Base-by-base conservation (phyloP, 2,113 vertebrate species). In the Siniperca chuatsi region DNA sequence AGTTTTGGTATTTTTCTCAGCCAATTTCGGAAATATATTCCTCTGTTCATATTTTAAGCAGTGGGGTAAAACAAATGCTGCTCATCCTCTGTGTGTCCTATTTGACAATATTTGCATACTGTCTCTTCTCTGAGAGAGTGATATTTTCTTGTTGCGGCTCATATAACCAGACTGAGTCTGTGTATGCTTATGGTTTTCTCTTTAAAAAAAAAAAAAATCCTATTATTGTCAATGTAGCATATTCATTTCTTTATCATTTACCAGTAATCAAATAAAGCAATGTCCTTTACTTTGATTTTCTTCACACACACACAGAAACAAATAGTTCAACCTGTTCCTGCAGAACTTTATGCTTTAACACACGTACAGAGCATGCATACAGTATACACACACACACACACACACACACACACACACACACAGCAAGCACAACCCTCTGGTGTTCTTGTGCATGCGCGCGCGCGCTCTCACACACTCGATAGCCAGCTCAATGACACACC, bases 401-500 rank as follows among this genome's bases (percentile, higher is more conserved):
- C 72, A 74, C 16, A 20, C 5, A 23, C 9, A 2, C 3, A 37
- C 35, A 37, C 35, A 37, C 76, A 78, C 44, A 79, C 72, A 74
- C 16, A 20, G 37, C 29, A 35, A 21, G 72, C 66, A 50, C 5
- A 48, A 67, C 23, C n/a, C 55, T 58, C 62, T 33, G 83, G 55
- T 83, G 37, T 67, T 81, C 75, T 48, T 21, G 6, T 58, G 42
- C 23, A 35, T 58, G 42, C 23, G 37, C 55, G 60, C 2, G 8
- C 55, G 60, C 2, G 8, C 50, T 64, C 76, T 68, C 65, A 72
- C 58, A 75, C 74, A 85, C 23, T 78, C 25, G 1, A 79, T 57
- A 82, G 48, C 69, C 62, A 84, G 70, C 74, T 67, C 84, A 62
- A 65, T 82, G 81, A 82, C 83, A 77, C 86, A 74, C 70, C 72